Conservation (phyloP, 2,888 invertebrate genomes). For the Lepidochitona cinerea region DNA sequence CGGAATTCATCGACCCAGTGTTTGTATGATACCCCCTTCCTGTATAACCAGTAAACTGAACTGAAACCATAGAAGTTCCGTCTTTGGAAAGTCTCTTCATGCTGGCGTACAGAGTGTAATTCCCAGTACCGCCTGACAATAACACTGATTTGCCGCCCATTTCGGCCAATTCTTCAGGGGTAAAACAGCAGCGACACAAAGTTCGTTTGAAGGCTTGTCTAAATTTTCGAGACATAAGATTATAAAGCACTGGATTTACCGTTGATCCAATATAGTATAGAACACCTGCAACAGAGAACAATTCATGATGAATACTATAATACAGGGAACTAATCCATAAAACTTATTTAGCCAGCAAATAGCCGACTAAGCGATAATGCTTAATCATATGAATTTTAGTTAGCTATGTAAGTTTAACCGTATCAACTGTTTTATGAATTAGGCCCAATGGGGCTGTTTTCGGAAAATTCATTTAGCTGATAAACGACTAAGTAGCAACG, state of each 20-base stretch:
- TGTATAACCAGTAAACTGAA: neutral
- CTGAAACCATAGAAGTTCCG: neutral
- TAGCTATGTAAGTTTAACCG: no score
- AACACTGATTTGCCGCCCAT: neutral
- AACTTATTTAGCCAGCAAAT: no score
- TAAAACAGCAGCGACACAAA: neutral
- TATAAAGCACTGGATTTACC: neutral
- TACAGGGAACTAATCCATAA: no score
- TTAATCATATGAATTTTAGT: no score
- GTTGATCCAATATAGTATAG: neutral
- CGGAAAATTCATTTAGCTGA: no score
- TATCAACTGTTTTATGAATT: no score
- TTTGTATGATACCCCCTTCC: neutral
- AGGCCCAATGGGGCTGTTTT: no score
- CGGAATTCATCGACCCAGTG: neutral
- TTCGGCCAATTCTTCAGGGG: neutral
- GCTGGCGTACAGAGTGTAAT: neutral
- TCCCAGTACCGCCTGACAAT: neutral
- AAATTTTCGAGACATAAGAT: neutral
- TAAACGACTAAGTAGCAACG: no score
- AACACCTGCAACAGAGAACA: neutral
- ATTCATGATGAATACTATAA: no score
- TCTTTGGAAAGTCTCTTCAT: neutral
- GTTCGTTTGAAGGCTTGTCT: neutral
- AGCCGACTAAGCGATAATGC: no score